phyloP scores from a whole-genome alignment of 2,113 vertebrate genomes.

The human region GRCh38 chr5:150642001-150642500 shows the following conservation, averaged over 20 bases:
- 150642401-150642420: background rate
- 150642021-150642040: background rate
- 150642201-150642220: background rate
- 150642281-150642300: background rate
- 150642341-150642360: background rate
- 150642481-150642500: background rate
- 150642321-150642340: background rate
- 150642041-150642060: background rate
- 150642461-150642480: background rate
- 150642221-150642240: background rate
- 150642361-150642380: background rate
- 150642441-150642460: background rate
- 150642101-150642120: too few relatives aligned
- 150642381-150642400: background rate
- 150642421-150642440: background rate
- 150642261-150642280: background rate
- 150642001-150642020: background rate
- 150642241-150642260: background rate
- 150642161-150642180: accelerated
- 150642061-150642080: background rate
- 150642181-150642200: accelerated
- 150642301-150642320: background rate
- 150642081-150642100: background rate
- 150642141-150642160: accelerated
- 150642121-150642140: accelerated